Base-by-base conservation (phyloP, 2,797 vertebrate genomes). In the Falco biarmicus region DNA sequence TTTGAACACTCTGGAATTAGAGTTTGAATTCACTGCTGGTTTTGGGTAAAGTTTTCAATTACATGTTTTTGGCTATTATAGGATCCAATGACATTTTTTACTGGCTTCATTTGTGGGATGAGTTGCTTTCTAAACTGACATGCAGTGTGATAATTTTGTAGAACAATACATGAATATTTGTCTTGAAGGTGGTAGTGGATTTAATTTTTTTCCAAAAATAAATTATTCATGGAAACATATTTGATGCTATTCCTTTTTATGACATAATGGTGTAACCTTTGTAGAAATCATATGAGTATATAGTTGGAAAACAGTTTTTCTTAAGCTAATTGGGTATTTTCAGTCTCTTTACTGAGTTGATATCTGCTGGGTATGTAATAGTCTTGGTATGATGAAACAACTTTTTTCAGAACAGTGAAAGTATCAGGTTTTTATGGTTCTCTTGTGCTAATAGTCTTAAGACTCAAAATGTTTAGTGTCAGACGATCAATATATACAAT, bases 361-460 rank as follows among this genome's bases (percentile, higher is more conserved):
- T 88, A 34, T 80, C 48, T 94, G 21, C n/a, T 75, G 29, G 26
- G 5, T 86, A 43, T 54, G n/a, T 71, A 69, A 76, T 47, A 89
- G 26, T 48, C 39, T 60, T 63, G 34, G 21, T 65, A 79, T 80
- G 73, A 75, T 70, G 34, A 83, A 92, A 89, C 71, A 47, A n/a
- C 75, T 90, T 91, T 91, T 75, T 90, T 80, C 78, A 85, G 39
- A 90, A 78, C 65, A 51, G 76, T 84, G 56, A 87, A 92, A 83
- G 12, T 37, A 66, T 69, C n/a, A 20, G 6, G 5, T 22, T 83
- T 96, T 95, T 96, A 57, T 91, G 68, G 57, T 78, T 84, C 50
- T 89, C 15, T 70, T 79, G 63, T 60, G 56, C 47, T 86, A 77
- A 93, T 41, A 81, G 9, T 41, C 53, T 77, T 77, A 41, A 79